phyloP scores from a whole-genome alignment of 2,888 invertebrate species.

The Neoaliturus tenellus region DNA sequence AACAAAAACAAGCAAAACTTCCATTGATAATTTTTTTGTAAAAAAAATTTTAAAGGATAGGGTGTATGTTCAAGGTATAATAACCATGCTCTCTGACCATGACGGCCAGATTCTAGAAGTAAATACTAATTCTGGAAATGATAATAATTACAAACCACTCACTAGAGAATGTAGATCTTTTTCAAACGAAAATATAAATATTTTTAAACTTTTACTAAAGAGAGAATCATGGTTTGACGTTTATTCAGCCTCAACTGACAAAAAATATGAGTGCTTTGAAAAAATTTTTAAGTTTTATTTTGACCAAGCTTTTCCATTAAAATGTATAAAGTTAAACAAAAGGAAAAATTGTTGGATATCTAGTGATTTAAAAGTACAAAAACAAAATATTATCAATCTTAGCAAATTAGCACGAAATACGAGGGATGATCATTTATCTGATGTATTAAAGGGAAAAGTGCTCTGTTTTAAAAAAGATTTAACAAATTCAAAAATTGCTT shows the following conservation, averaged over 20 bases:
- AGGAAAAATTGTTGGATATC: background rate
- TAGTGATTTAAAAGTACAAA: background rate
- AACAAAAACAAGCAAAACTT: background rate
- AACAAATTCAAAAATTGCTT: background rate
- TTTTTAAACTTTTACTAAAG: background rate
- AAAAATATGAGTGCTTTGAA: conserved; percentile 3
- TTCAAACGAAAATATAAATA: background rate
- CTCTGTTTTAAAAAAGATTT: background rate
- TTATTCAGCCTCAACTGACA: background rate
- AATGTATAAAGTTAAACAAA: background rate
- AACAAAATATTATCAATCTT: background rate
- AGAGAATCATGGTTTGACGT: conserved; percentile 2
- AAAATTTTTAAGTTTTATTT: background rate
- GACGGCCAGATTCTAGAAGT: conserved; percentile 1
- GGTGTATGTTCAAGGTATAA: background rate
- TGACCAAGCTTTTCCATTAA: conserved; percentile 7
- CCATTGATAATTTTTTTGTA: background rate
- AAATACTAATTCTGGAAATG: background rate
- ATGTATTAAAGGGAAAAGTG: background rate
- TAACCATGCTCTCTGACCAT: conserved; percentile 7
- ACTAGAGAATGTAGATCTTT: background rate
- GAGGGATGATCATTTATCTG: background rate
- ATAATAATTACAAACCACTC: background rate
- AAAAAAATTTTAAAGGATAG: background rate
- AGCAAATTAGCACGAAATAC: background rate